Base-by-base conservation (phyloP, 2,113 vertebrate genomes). In the Rallus limicola region DNA sequence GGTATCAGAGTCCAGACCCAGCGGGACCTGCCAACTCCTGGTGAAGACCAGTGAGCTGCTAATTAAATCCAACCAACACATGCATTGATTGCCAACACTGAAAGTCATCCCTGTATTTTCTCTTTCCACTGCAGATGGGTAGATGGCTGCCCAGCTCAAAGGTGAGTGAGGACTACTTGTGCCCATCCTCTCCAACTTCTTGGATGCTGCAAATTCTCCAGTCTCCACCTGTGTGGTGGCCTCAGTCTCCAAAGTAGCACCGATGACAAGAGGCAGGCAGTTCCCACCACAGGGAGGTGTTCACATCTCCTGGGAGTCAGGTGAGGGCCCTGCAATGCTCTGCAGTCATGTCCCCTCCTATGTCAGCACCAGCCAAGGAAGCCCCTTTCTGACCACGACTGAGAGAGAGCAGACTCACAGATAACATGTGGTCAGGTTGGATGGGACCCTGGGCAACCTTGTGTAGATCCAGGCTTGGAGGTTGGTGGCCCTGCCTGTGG, bases 301-400 rank as follows among this genome's bases (percentile, higher is more conserved):
- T 25, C 24, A 26, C 1, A 0, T 50, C 31, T 81, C 56, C 85
- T 33, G 63, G 17, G 58, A 60, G 8, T 56, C 46, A 67, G 18
- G 56, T 3, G 14, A 26, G 6, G 18, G 9, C 3, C 3, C 11
- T 5, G 4, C 4, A 6, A 18, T 33, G 15, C 48, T 55, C 20
- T 1, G 55, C 4, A 28, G 40, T 31, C 18, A 23, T 0, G 0
- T 77, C 36, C 60, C 56, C 67, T 18, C 11, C 31, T 5, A 1
- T 0, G 15, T 48, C 19, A 94, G 59, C 59, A 46, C 19, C 50
- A 68, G 53, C 19, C 71, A 69, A 72, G 55, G 34, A 83, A 89
- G 29, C 4, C 3, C 23, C 33, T 33, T 76, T 76, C 68, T 42
- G 34, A 72, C 29, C 29, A 24, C 1, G 1, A 29, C 31, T 72